Evolutionary conservation across 2,888 invertebrate species (phyloP).

Genomic region (Anticlea derivata): DNA sequence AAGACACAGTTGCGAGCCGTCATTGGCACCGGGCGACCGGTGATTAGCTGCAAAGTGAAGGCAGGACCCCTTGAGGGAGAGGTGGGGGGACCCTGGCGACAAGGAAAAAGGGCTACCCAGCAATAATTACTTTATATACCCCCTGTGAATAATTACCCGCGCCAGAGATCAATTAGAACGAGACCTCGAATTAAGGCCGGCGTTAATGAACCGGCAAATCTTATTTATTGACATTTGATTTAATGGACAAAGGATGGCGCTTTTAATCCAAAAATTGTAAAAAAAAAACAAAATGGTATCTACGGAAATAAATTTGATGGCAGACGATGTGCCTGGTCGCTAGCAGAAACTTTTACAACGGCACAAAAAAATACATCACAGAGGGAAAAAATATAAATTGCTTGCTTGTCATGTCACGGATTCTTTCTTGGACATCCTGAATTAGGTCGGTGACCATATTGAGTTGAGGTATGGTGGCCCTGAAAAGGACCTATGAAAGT

Average conservation of each 20-base stretch:
- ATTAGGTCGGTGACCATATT: too few species aligned
- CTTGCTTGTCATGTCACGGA: too few species aligned
- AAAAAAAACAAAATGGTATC: too few species aligned
- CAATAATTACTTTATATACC: conserved; percentile 81
- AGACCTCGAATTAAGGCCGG: conserved; percentile 71
- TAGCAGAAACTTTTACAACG: too few species aligned
- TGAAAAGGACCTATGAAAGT: too few species aligned
- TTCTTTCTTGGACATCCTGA: too few species aligned
- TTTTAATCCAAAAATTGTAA: too few species aligned
- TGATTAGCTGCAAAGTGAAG: conserved; percentile 62
- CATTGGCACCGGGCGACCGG: conserved; percentile 76
- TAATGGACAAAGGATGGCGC: conserved; percentile 34
- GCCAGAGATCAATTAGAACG: conserved; percentile 77
- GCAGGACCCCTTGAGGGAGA: conserved; percentile 34
- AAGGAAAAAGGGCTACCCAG: conserved; percentile 81
- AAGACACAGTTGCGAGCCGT: conserved; percentile 77
- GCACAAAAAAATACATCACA: too few species aligned
- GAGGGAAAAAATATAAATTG: too few species aligned
- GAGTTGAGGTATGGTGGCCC: too few species aligned
- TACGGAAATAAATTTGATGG: too few species aligned
- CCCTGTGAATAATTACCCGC: conserved; percentile 81
- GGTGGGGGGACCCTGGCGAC: conserved; percentile 57
- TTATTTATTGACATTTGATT: conserved; percentile 52
- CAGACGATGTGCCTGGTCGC: too few species aligned
- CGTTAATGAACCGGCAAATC: conserved; percentile 75